Base-by-base conservation (phyloP, 2,888 invertebrate genomes). In the Yponomeuta cagnagella region DNA sequence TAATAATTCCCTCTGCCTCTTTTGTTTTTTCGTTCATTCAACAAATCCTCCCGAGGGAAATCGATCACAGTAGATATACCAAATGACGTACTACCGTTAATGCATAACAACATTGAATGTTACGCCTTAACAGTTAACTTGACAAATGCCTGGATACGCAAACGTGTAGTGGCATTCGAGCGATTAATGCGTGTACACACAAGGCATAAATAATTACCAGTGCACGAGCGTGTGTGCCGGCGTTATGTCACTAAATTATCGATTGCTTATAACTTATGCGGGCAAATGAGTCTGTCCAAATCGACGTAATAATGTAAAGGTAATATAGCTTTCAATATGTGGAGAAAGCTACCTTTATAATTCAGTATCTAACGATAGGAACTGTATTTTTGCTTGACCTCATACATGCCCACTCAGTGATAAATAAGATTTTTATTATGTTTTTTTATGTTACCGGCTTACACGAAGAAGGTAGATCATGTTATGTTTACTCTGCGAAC, bases 181-280 rank as follows among this genome's bases (percentile, higher is more conserved):
- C 80, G 76, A 84, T 80, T 82, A 82, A 81, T 83, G 80, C 80
- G 74, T 77, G 43, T 43, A 43, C 43, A 79, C 82, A 79, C 79
- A 80, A 79, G 80, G 79, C 80, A 82, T 83, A 79, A 81, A 79
- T 81, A 77, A 83, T 81, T 75, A 75, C 74, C 75, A 74, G 76
- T 77, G 75, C 72, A 12, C 73, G 43, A 65, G 69, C 12, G 48
- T 68, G 48, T 33, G 10, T 31, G 31, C 10, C 63, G 9, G 23
- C 31, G 58, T 58, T 58, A 58, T 43, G 10, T 48, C 48, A 52
- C 30, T 69, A 58, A 69, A 15, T 52, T 67, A 52, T 70, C 63
- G 63, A 63, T 58, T 58, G 52, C 52, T 5, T 63, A 65, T 30
- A 65, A 69, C 52, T 69, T 30, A 69, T 58, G 43, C 6, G 43